Conservation (phyloP, 2,113 vertebrate genomes). For the Ciconia stormi region DNA sequence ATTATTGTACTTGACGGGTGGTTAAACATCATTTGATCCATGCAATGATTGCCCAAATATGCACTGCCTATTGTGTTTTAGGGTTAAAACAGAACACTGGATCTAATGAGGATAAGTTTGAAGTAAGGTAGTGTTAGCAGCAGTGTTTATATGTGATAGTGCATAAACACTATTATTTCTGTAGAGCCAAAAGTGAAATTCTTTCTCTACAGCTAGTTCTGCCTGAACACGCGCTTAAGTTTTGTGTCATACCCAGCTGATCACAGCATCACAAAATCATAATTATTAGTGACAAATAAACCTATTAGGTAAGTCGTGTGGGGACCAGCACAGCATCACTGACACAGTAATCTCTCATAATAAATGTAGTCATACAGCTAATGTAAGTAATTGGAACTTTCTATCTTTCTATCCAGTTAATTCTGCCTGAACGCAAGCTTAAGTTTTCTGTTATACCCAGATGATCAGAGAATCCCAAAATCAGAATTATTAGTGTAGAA, state of each 20-base stretch:
- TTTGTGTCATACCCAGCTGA: background rate
- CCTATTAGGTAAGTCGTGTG: constrained; percentile 1
- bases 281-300: constrained; percentile 42
- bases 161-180: constrained; percentile 42
- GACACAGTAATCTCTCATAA: constrained; percentile 18
- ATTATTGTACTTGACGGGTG: constrained; percentile 57
- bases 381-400: constrained; percentile 52
- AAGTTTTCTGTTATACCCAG: background rate
- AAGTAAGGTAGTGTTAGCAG: constrained; percentile 46
- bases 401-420: constrained; percentile 42
- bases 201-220: background rate
- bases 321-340: background rate
- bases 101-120: constrained; percentile 49
- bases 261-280: background rate
- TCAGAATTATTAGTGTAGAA: constrained; percentile 37
- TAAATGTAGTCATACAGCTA: background rate
- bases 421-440: constrained; percentile 41
- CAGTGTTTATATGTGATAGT: constrained; percentile 13
- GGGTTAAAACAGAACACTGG: constrained; percentile 42
- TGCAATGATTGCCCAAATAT: constrained; percentile 62
- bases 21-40: constrained; percentile 56
- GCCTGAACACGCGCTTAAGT: background rate
- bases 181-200: constrained; percentile 4
- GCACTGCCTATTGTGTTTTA: constrained; percentile 56
- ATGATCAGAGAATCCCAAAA: constrained; percentile 41